Evolutionary conservation across 2,113 vertebrate species (phyloP), one percentile per base, ranked within the genome.

Genomic region (Micromys minutus): DNA sequence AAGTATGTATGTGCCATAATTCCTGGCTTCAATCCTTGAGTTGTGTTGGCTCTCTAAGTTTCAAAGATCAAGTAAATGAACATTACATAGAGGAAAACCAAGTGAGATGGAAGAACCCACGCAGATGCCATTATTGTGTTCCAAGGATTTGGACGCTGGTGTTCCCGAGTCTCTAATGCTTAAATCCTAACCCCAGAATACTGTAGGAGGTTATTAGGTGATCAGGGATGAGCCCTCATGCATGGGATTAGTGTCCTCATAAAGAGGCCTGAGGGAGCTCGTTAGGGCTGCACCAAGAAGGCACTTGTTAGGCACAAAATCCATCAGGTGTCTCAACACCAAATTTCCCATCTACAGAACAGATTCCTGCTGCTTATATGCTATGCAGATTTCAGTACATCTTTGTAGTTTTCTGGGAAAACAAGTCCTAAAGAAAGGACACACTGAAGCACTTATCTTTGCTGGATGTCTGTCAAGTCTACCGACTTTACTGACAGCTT

Each of bases 51-150:
- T 94, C 83, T 47, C 86, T 50, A 94, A 94, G 83, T 93, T 63
- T 93, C 24, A 86, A 94, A 67, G 52, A 36, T 67, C 34, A 87
- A 92, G 91, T 65, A 93, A 92, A 80, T 76, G 50, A 63, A 72
- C 36, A 93, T 52, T 61, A 79, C 24, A 67, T 7, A 91, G 87
- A 63, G 69, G 74, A 21, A 29, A 59, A 84, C 77, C 84, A 22
- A 88, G 29, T 65, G 34, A 94, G 52, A 36, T 39, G 4, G 69
- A 74, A 92, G 72, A 29, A 74, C 39, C 29, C 72, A 22, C 55
- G 81, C 29, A 69, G 57, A 57, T 67, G 65, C 36, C 36, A 91
- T 84, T 72, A 72, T 57, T 55, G 0, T 63, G 19, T 65, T 74
- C 15, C 42, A 22, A 8, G 22, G 36, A 55, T 55, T 11, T 77